These are phyloP conservation scores for Luffia ferchaultella DNA, from an alignment of 2,888 invertebrate species.

Conservation along the genomic window DNA sequence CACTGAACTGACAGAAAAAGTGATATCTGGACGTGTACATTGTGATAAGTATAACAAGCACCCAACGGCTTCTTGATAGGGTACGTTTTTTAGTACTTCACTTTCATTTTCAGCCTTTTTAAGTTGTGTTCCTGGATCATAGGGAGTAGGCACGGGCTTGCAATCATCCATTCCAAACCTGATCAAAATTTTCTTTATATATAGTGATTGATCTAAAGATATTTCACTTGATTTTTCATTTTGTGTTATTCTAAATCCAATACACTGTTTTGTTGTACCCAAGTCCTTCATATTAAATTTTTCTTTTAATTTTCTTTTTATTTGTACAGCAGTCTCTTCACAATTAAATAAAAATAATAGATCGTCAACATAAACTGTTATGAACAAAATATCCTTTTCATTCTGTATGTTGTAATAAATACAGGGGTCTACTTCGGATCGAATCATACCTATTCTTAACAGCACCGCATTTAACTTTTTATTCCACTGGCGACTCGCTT, in stretches of 20 bases:
- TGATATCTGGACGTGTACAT: slow-evolving; percentile 10
- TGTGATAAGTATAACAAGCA: slow-evolving; percentile 13
- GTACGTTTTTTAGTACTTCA: slow-evolving; percentile 6
- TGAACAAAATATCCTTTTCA: slow-evolving; percentile 15
- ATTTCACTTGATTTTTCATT: slow-evolving; percentile 3
- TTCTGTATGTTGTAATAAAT: slow-evolving; percentile 15
- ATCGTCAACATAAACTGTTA: slow-evolving; percentile 20
- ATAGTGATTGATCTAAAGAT: slow-evolving; percentile 12
- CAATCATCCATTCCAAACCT: slow-evolving; percentile 14
- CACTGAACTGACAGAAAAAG: slow-evolving; percentile 8
- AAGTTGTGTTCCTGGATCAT: slow-evolving; percentile 11
- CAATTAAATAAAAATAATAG: slow-evolving; percentile 13
- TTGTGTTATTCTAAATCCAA: slow-evolving; percentile 13
- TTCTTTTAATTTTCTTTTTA: slow-evolving; percentile 14
- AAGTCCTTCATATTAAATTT: slow-evolving; percentile 17
- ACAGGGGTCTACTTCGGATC: slow-evolving; percentile 19
- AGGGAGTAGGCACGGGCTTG: slow-evolving; percentile 15
- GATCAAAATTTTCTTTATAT: slow-evolving; percentile 13
- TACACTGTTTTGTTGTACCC: slow-evolving; percentile 12
- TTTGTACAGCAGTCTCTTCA: not conserved
- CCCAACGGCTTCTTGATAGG: slow-evolving; percentile 17
- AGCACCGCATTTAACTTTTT: slow-evolving; percentile 13
- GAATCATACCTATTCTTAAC: slow-evolving; percentile 15
- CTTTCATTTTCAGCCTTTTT: slow-evolving; percentile 6
- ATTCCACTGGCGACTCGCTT: slow-evolving; percentile 19